These are phyloP conservation scores for Agrypnus murinus DNA, from an alignment of 2,888 invertebrate genomes.

Conservation along the genomic window DNA sequence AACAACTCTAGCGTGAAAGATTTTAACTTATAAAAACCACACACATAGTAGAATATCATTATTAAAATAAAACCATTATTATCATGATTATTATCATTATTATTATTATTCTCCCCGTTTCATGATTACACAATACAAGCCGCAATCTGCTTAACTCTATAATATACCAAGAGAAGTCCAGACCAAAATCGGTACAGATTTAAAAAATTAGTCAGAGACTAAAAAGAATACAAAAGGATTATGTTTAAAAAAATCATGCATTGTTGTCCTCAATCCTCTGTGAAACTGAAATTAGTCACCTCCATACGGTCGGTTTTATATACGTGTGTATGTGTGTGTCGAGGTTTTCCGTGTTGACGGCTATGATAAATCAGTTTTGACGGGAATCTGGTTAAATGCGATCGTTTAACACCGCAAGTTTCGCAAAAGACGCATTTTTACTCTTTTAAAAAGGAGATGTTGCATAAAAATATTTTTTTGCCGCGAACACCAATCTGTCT, in stretches of 20 bases:
- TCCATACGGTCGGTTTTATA: neutral
- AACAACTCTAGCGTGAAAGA: slow-evolving; percentile 15
- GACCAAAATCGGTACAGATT: slow-evolving; percentile 13
- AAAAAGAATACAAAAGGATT: slow-evolving; percentile 36
- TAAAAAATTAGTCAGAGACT: slow-evolving; percentile 17
- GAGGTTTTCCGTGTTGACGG: slow-evolving; percentile 7
- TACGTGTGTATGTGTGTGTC: neutral
- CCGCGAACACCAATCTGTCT: too few relatives aligned
- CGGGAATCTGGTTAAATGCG: neutral
- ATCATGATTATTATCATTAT: too few relatives aligned
- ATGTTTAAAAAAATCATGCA: slow-evolving; percentile 27
- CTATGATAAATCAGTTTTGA: slow-evolving; percentile 7
- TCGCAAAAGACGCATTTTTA: too few relatives aligned
- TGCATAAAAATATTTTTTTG: too few relatives aligned
- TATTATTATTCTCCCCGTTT: too few relatives aligned
- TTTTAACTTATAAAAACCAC: slow-evolving; percentile 3
- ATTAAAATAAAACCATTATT: too few relatives aligned
- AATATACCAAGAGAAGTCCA: too few relatives aligned
- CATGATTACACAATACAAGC: slow-evolving; percentile 20
- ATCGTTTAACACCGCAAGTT: too few relatives aligned
- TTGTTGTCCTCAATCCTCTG: slow-evolving; percentile 36
- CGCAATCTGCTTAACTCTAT: slow-evolving; percentile 16
- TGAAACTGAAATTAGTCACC: slow-evolving; percentile 35
- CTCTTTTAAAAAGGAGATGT: too few relatives aligned
- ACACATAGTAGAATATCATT: neutral